Conservation (phyloP, 2,113 vertebrate genomes). For the Sebastes schlegelii region DNA sequence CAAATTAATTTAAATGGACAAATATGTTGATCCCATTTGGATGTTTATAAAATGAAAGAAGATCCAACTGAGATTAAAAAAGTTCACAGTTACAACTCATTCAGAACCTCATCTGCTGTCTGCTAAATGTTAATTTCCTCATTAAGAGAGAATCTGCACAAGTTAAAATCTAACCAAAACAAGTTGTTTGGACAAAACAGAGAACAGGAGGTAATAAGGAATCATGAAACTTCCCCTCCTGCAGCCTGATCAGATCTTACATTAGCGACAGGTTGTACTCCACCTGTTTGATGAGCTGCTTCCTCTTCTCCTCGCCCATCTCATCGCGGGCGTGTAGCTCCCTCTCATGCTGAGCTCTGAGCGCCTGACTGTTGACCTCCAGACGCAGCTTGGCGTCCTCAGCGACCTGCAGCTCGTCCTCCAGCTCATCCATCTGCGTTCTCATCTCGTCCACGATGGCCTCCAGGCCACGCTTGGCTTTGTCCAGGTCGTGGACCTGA, state of each 20-base stretch:
- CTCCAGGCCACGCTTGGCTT: conserved; percentile 92
- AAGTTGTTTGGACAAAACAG: no score
- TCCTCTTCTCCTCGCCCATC: conserved; percentile 91
- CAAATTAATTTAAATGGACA: no score
- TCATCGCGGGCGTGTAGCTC: conserved; percentile 92
- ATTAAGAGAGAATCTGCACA: no score
- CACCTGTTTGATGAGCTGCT: conserved; percentile 92
- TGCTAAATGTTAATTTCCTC: no score
- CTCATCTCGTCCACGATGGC: conserved; percentile 94
- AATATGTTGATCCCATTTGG: no score
- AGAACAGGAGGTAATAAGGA: no score
- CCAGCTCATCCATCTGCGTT: conserved; percentile 93
- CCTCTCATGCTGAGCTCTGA: conserved; percentile 91
- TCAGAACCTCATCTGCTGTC: no score
- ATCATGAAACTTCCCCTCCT: neutral
- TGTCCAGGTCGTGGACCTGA: conserved; percentile 96
- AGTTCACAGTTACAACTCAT: no score
- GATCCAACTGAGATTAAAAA: neutral
- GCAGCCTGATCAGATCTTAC: neutral
- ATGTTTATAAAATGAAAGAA: neutral
- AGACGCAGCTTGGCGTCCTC: conserved; percentile 94
- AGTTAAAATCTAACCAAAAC: no score
- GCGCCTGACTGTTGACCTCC: conserved; percentile 94
- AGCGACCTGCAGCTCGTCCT: conserved; percentile 94
- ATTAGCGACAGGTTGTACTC: neutral